Evolutionary conservation across 2,888 invertebrate genomes (phyloP), one percentile per base, ranked within the genome.

Genomic region (Catotricha subobsoleta): DNA sequence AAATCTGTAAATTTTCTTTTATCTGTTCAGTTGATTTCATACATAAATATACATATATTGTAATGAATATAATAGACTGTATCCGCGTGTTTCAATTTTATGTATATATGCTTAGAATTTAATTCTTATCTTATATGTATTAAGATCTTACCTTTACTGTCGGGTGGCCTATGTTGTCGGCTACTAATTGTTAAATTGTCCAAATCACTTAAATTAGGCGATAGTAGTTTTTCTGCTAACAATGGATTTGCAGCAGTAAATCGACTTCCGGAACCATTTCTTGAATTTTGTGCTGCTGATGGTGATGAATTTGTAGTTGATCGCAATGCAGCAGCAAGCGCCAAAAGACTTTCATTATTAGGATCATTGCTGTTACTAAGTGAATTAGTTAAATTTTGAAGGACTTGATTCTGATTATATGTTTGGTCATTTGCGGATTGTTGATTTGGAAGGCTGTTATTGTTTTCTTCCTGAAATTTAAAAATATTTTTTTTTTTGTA

Each of bases 201-300:
- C 44, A 48, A 41, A 41, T 46, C 38, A 50, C 47, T 43, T 48
- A 54, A 39, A 54, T 65, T 72, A 70, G 82, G 80, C 60, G 87
- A 83, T 54, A 87, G 72, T 48, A 72, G 62, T 58, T 79, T n/a
- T n/a, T n/a, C n/a, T 50, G 87, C 87, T 46, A 88, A 68, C 48
- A 88, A 63, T 13, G 88, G 88, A 63, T 88, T 88, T 36, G 83
- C 80, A 10, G 86, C 84, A 21, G 81, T 81, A 31, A 30, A 39
- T 30, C 39, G 39, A 48, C 87, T 83, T 49, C 81, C 81, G 58
- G 76, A 80, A 57, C 78, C 65, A 51, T 72, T 72, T 53, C 69
- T 67, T 52, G 67, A 67, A 46, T 66, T 68, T 58, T 62, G 50
- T 62, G 64, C 57, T 66, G 60, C 59, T 67, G 42, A 23, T 67